Evolutionary conservation across 1,140 invertebrate genomes (phyloP), one percentile per base, ranked within the genome.

Genomic region (Drosophila subpulchrella): DNA sequence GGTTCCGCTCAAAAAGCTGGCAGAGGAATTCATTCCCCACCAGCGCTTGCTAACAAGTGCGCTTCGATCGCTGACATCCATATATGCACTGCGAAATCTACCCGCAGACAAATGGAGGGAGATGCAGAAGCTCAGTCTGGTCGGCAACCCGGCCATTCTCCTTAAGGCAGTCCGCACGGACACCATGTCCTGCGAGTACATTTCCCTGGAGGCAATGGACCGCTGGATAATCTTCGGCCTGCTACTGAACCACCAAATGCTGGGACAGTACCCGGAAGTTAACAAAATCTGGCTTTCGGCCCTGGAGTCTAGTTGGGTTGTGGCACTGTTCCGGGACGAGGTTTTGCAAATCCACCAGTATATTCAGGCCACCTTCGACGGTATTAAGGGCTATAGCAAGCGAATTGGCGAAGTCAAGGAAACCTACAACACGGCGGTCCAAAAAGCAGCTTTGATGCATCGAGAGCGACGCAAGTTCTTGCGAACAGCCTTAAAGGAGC

Each of bases 201-300:
- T 99, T 30, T 99, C 98, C 12, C 93, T 99, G 41, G 98, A 99
- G 91, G 95, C 95, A 51, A 96, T 99, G 93, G 98, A 99, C 91
- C 95, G 97, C 90, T 99, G 98, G 98, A 97, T 99, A 27, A 97
- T 99, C 80, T 97, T 99, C 93, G 98, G 98, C 0, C 96, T 98
- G 76, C 94, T 98, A 46, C 93, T 99, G 0, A 98, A 97, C 92
- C 97, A 99, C 93, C 96, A 96, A 80, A 95, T 95, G 91, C 93
- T 98, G 4, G 90, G 93, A 13, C 94, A 94, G 75, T 96, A 97
- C 81, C 95, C 98, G 61, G 95, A 96, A 75, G 95, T 97, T 1
- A 96, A 96, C 91, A 97, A 98, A 89, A 95, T 99, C 81, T 99
- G 98, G 96, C 95, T 97, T 6, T 96, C 95, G 68, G 97, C 98